A percentile compares a stretch with the other conserved stretches of the same genome.
phyloP scores from a whole-genome alignment of 1,140 invertebrate species.

The Brachionus plicatilis region DNA sequence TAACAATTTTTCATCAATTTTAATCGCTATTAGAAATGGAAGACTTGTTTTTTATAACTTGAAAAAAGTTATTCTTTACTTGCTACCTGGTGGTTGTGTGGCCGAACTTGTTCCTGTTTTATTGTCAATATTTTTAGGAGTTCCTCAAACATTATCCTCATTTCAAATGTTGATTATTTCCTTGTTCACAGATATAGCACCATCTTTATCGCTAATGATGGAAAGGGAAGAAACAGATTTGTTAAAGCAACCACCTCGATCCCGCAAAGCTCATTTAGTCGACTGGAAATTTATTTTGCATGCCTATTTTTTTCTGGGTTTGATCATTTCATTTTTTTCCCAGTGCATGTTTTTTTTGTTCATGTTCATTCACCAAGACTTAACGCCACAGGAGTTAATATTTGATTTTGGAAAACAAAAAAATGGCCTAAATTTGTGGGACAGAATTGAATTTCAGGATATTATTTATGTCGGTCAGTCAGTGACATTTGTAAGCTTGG shows the following conservation, averaged over 20 bases:
- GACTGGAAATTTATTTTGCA: slow-evolving; percentile 22
- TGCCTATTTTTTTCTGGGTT: background rate
- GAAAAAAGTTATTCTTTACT: slow-evolving; percentile 12
- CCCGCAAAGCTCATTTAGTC: background rate
- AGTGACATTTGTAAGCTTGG: background rate
- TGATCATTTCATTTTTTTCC: slow-evolving; percentile 5
- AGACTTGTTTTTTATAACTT: slow-evolving; percentile 11
- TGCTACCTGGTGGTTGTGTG: slow-evolving; percentile 9
- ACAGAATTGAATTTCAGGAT: background rate
- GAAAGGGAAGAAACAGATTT: slow-evolving; percentile 24
- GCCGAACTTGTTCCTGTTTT: background rate
- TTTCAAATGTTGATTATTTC: slow-evolving; percentile 9
- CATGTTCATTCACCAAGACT: background rate
- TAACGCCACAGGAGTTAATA: background rate
- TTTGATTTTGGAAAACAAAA: background rate
- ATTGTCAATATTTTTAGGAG: slow-evolving; percentile 10
- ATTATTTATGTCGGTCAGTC: background rate
- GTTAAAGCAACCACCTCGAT: background rate
- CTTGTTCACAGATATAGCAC: background rate
- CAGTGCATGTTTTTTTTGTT: slow-evolving; percentile 27
- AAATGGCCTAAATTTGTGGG: background rate
- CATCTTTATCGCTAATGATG: slow-evolving; percentile 8
- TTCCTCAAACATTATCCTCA: slow-evolving; percentile 4
- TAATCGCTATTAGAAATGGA: slow-evolving; percentile 15
- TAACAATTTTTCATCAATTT: slow-evolving; percentile 30